Percentiles rank a stretch among this genome's conserved stretches.
Conservation (phyloP, 2,888 invertebrate genomes). For the Drosophila macrospina region DNA sequence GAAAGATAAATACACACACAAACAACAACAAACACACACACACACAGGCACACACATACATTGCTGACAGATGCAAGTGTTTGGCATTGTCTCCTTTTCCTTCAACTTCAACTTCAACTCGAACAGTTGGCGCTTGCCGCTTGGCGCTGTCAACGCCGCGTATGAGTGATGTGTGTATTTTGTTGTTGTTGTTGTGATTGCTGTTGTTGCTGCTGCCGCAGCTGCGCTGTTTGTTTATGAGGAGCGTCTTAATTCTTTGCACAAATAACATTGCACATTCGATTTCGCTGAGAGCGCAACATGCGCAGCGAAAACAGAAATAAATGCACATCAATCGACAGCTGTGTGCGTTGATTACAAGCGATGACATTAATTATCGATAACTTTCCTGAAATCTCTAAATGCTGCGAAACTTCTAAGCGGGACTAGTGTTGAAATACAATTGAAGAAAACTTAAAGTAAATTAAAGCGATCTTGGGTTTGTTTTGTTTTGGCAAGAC, state of each 20-base stretch:
- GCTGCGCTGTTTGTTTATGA: conserved; percentile 26
- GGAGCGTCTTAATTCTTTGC: conserved; percentile 66
- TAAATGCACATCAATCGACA: conserved; percentile 17
- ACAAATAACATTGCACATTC: conserved; percentile 55
- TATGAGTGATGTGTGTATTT: conserved; percentile 68
- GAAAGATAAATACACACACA: conserved; percentile 81
- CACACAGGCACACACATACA: conserved; percentile 33
- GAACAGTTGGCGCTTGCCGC: conserved; percentile 63
- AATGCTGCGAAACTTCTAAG: not conserved
- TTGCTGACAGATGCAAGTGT: conserved; percentile 58
- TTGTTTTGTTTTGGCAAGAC: too few relatives aligned
- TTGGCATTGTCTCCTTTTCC: conserved; percentile 69
- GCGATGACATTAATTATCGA: conserved; percentile 12
- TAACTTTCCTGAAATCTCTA: not conserved
- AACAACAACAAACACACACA: conserved; percentile 18
- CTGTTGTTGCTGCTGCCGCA: conserved; percentile 16
- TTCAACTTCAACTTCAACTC: conserved; percentile 48
- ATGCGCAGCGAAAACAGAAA: conserved; percentile 33
- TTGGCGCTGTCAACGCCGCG: conserved; percentile 52
- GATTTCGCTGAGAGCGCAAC: conserved; percentile 67
- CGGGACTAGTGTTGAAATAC: too few relatives aligned
- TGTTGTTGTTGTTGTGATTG: conserved; percentile 10
- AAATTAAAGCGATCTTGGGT: not conserved
- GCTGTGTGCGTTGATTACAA: not conserved
- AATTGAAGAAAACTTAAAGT: not conserved